Evolutionary conservation across 2,888 invertebrate species (phyloP), one percentile per base, ranked within the genome.

Genomic region (Leptopterna dolabrata): DNA sequence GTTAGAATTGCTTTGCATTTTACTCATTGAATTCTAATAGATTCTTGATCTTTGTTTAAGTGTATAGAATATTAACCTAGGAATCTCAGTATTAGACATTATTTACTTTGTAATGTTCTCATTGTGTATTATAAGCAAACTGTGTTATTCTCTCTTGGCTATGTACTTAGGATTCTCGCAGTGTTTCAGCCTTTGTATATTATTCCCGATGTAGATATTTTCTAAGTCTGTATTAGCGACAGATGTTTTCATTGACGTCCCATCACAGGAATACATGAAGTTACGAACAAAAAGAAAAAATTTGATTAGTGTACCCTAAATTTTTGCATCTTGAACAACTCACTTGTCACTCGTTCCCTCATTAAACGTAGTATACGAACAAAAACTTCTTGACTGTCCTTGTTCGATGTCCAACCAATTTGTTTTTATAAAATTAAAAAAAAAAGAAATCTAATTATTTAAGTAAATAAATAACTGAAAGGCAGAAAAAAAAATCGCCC

Each of bases 61-160:
- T 89, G 89, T 88, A 89, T 89, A 89, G 89, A 83, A 71, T 71
- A 85, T 87, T 87, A 89, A 88, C 88, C 78, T 88, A 89, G 87
- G 76, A 78, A 85, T 88, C 87, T 87, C 88, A 88, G 88, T 88
- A 88, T 88, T 88, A 88, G 88, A 85, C 73, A 86, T 88, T 55
- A 55, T 87, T 88, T 83, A 83, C 88, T 88, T 88, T 87, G 55
- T 87, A 82, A 76, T 84, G 85, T 88, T 82, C 76, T 88, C 86
- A 73, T 63, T 71, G 41, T 78, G 80, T 88, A 78, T 88, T 87
- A 85, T 87, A 88, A 89, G 88, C 84, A 87, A 89, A 88, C 88
- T 87, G 89, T 88, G 89, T 88, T 88, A 88, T 85, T 86, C 80
- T 87, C 84, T 85, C 88, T 88, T 88, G 88, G 88, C 88, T 87